Evolutionary conservation across 2,888 invertebrate species (phyloP), one percentile per base, ranked within the genome.

Genomic region (Blera fallax): DNA sequence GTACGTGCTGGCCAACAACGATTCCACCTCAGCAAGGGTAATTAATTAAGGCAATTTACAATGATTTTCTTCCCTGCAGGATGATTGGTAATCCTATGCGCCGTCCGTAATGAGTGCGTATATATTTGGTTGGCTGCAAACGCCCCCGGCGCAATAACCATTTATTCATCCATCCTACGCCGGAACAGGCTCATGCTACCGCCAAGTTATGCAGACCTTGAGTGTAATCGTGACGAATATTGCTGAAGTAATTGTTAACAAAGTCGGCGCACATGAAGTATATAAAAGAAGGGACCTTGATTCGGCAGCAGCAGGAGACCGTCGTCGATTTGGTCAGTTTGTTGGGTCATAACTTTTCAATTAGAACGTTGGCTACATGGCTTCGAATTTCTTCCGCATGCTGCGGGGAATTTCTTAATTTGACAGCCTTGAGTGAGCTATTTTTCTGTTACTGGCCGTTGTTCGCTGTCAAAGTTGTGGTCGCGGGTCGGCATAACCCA

Each of bases 311-410:
- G 65, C 52, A 54, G 73, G 69, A 79, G 79, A 72, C 45, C 77
- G 52, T 24, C 62, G 48, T 72, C 77, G 64, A 82, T 79, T 84
- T 69, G 84, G 84, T 32, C 76, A 79, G 83, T 70, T 58, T 40
- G 79, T 76, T 81, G 80, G 81, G 72, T 81, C 85, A 85, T 85
- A 85, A 85, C 85, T 85, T 85, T 85, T 85, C 85, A 85, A 85
- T 85, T 85, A 85, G 85, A 85, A 81, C 81, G 70, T 52, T 70
- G 43, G 45, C 18, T 40, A 67, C 78, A 62, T 74, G 37, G 50
- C 45, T 56, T 80, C 67, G 32, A 76, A 60, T 77, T 77, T 81
- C 85, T 85, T 85, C 85, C 85, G 81, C 81, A 48, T 77, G 85
- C 85, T 85, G 76, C 60, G 81, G 85, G 85, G 81, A 76, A 70